phyloP scores from a whole-genome alignment of 2,797 vertebrate genomes.

The Anolis apletophallus region DNA sequence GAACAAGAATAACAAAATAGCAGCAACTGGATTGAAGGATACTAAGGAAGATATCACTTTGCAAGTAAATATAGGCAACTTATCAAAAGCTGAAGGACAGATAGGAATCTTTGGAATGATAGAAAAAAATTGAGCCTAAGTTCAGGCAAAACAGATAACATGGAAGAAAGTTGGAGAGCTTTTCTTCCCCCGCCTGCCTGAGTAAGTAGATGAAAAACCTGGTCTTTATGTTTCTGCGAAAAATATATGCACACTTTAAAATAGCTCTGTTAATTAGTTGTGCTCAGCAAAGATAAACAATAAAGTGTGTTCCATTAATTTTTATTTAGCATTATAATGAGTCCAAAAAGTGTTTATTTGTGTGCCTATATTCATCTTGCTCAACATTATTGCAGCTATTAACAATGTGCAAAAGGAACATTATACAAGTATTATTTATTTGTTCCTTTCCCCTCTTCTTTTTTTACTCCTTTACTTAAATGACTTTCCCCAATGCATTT shows the following conservation, averaged over 20 bases:
- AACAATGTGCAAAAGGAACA: conserved; percentile 4
- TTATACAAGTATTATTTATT: not conserved
- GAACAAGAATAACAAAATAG: not conserved
- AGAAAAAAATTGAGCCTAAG: not conserved
- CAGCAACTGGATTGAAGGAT: not conserved
- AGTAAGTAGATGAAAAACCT: not conserved
- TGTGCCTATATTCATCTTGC: conserved; percentile 31
- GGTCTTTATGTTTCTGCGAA: conserved; percentile 6
- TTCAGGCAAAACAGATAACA: not conserved
- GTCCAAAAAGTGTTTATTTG: conserved; percentile 27
- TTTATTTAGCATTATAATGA: conserved; percentile 53
- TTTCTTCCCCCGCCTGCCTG: not conserved
- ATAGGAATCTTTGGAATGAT: not conserved
- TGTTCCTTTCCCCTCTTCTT: not conserved
- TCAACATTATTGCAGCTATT: conserved; percentile 32
- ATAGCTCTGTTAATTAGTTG: conserved; percentile 7
- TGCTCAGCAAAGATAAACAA: conserved; percentile 10
- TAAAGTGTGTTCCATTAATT: conserved; percentile 32
- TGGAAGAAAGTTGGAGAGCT: not conserved
- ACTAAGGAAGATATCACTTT: not conserved
- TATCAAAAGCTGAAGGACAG: not conserved
- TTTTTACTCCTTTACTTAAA: not conserved
- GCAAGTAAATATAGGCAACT: not conserved
- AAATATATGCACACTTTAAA: conserved; percentile 20
- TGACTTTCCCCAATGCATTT: not conserved